phyloP scores from a whole-genome alignment of 2,888 invertebrate genomes.

The Fabriciana adippe region DNA sequence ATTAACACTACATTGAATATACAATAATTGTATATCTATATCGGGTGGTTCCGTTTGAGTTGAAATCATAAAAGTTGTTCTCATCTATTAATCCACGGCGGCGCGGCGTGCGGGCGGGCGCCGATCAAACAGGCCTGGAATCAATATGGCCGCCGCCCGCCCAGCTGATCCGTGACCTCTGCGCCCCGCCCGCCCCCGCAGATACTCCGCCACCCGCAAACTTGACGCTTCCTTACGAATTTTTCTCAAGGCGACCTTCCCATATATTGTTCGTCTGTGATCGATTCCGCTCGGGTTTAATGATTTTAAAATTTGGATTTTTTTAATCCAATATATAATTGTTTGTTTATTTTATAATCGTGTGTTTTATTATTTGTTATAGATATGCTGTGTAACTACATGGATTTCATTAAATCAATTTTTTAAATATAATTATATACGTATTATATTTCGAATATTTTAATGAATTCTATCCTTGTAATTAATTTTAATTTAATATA shows the following conservation, averaged over 20 bases:
- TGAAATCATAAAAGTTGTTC: conserved; percentile 82
- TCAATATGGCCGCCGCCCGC: conserved; percentile 82
- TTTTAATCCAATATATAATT: background rate
- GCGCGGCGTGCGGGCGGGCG: conserved; percentile 65
- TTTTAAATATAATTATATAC: no score
- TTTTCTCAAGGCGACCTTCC: conserved; percentile 47
- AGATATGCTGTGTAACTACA: no score
- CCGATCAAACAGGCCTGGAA: conserved; percentile 81
- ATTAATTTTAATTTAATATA: no score
- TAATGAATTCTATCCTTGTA: no score
- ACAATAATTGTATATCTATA: conserved; percentile 36
- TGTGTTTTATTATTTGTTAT: background rate
- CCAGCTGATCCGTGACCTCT: conserved; percentile 81
- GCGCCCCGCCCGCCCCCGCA: conserved; percentile 58
- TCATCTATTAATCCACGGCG: conserved; percentile 76
- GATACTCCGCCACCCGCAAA: conserved; percentile 49
- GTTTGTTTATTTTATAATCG: background rate
- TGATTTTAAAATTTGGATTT: conserved; percentile 10
- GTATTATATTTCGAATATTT: no score
- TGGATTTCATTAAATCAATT: no score
- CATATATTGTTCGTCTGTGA: conserved; percentile 38
- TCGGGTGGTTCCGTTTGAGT: conserved; percentile 64
- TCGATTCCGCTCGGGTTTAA: conserved; percentile 33
- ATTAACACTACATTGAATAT: conserved; percentile 19
- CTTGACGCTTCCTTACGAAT: conserved; percentile 70